These are phyloP conservation scores for Chelonoidis abingdonii DNA, from an alignment of 2,113 vertebrate species.

Conservation along the genomic window DNA sequence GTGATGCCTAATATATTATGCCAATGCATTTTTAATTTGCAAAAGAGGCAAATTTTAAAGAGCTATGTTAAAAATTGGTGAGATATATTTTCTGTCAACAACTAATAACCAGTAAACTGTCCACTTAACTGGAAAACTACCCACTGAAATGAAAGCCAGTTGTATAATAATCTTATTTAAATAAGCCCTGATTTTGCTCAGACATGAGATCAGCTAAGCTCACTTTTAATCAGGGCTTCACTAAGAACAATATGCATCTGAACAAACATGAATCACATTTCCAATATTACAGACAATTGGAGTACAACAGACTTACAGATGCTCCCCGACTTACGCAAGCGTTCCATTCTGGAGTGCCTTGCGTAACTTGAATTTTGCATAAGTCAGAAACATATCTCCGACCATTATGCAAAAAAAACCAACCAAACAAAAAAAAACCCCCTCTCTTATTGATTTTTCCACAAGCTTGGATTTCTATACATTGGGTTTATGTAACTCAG, in stretches of 20 bases:
- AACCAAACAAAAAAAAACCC: no score
- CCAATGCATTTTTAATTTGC: constrained; percentile 36
- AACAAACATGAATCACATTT: background rate
- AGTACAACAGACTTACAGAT: background rate
- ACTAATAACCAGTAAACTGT: background rate
- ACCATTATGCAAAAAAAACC: no score
- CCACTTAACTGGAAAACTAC: background rate
- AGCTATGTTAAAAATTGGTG: background rate
- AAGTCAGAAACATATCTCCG: no score
- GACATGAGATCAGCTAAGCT: background rate
- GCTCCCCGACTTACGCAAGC: no score
- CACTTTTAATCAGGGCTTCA: background rate
- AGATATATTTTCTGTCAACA: background rate
- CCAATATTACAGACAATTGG: background rate
- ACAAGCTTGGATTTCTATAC: no score
- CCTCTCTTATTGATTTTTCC: no score
- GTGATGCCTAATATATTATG: background rate
- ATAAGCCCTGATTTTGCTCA: background rate
- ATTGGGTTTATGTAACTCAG: no score
- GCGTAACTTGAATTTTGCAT: no score
- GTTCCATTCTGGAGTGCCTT: no score
- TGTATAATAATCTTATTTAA: background rate
- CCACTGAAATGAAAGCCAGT: background rate
- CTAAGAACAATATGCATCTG: background rate
- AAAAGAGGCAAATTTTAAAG: background rate